A percentile compares a stretch with the other conserved stretches of the same genome.
Evolutionary conservation across 2,113 vertebrate genomes (phyloP).

Genomic region (Prunella himalayana): DNA sequence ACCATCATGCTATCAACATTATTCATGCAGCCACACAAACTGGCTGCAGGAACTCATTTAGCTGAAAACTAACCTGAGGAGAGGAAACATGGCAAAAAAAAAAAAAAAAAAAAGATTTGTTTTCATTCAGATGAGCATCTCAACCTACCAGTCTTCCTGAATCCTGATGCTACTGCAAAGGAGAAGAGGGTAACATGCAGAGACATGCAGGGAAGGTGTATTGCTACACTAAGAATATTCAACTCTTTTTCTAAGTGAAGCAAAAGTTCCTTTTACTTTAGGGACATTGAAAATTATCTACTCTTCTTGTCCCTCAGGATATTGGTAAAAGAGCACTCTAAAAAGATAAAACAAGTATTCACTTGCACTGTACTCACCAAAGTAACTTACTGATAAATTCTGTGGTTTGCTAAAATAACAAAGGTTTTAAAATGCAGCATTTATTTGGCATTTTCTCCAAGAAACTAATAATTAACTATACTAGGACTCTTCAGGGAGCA

Average conservation of each 20-base stretch:
- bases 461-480: background rate
- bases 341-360: background rate
- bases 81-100: background rate
- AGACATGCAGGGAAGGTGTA: background rate
- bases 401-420: background rate
- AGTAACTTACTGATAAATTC: background rate
- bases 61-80: background rate
- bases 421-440: background rate
- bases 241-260: background rate
- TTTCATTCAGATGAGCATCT: background rate
- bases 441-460: background rate
- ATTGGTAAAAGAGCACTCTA: background rate
- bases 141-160: background rate
- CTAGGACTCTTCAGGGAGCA: background rate
- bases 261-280: background rate
- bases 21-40: background rate
- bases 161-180: background rate
- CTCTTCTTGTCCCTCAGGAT: background rate
- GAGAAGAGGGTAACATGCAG: background rate
- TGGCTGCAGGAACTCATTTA: background rate
- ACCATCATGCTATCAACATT: background rate
- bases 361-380: accelerated
- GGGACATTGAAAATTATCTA: background rate
- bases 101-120: background rate
- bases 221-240: background rate